Evolutionary conservation across 2,113 vertebrate species (phyloP).

Genomic region (Corvus moneduloides): DNA sequence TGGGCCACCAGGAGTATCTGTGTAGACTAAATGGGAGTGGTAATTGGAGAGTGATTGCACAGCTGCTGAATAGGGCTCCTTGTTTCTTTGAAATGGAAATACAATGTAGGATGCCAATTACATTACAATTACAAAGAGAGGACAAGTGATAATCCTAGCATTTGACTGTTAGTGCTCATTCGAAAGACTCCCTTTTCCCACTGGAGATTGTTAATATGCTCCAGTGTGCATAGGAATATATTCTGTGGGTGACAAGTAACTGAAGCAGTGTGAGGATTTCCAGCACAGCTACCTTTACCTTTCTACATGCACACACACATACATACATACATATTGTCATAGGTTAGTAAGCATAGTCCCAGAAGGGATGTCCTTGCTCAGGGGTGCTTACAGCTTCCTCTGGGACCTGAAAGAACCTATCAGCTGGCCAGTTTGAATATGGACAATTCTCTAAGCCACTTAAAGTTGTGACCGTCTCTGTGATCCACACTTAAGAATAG

Average conservation of each 20-base stretch:
- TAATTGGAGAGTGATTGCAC: slow-evolving; percentile 16
- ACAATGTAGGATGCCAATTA: slow-evolving; percentile 9
- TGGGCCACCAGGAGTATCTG: not conserved
- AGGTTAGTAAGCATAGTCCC: too few relatives aligned
- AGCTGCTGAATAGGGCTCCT: slow-evolving; percentile 17
- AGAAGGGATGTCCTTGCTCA: too few relatives aligned
- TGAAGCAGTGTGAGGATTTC: not conserved
- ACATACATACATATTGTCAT: not conserved
- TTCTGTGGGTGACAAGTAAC: not conserved
- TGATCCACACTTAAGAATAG: too few relatives aligned
- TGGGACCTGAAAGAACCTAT: too few relatives aligned
- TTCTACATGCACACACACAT: not conserved
- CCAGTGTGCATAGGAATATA: not conserved
- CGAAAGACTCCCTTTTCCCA: not conserved
- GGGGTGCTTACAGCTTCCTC: too few relatives aligned
- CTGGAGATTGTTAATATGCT: not conserved
- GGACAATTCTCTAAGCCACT: too few relatives aligned
- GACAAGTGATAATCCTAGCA: not conserved
- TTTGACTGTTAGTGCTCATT: not conserved
- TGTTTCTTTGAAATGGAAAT: slow-evolving; percentile 53
- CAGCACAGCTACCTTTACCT: not conserved
- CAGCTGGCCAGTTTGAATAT: too few relatives aligned
- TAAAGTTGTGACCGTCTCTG: too few relatives aligned
- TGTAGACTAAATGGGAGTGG: not conserved
- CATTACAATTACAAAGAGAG: slow-evolving; percentile 46